A percentile compares a stretch with the other conserved stretches of the same genome.
Conservation (phyloP, 2,797 vertebrate species). For the Enteromius anoplus region DNA sequence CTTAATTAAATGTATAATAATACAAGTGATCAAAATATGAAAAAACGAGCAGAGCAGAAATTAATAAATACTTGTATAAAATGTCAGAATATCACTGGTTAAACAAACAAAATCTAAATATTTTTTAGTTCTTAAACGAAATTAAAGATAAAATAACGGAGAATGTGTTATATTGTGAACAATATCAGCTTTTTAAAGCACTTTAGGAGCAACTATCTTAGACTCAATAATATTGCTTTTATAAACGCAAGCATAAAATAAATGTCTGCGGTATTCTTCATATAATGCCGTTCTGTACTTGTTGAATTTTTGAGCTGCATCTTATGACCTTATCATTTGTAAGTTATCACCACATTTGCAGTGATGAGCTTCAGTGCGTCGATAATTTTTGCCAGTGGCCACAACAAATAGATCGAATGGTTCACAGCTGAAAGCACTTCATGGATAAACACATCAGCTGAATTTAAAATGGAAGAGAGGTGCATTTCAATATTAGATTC, state of each 20-base stretch:
- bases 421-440: constrained; percentile 28
- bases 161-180: background rate
- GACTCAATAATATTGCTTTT: background rate
- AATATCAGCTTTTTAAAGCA: background rate
- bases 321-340: background rate
- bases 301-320: background rate
- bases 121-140: background rate
- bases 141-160: background rate
- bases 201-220: background rate
- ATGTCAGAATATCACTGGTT: background rate
- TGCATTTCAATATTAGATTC: background rate
- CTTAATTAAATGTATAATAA: background rate
- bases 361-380: constrained; percentile 5
- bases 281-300: background rate
- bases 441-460: constrained; percentile 10
- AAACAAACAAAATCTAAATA: background rate
- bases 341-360: constrained; percentile 2
- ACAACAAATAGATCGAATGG: background rate
- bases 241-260: background rate
- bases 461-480: background rate
- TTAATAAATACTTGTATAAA: background rate
- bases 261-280: background rate
- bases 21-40: background rate
- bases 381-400: constrained; percentile 24
- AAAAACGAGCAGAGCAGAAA: background rate